Evolutionary conservation across 1,140 invertebrate species (phyloP), one percentile per base, ranked within the genome.

Genomic region (Liolophura sinensis): DNA sequence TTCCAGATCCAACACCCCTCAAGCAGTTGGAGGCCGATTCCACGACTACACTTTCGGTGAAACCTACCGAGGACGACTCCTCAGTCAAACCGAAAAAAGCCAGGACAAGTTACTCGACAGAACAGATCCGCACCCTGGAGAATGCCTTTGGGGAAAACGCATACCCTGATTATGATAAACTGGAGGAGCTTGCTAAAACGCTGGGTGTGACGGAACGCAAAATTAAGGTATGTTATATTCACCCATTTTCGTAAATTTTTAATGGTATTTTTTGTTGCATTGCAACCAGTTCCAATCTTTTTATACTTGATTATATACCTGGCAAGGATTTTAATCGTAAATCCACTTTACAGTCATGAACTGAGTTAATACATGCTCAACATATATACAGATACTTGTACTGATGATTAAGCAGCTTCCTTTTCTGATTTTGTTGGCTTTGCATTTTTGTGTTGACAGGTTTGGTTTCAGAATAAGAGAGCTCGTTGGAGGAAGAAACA

Each of bases 61-160:
- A 3, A 40, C 31, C 3, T 40, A 40, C 31, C 9, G 31, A 40
- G 3, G 31, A 40, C 31, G 3, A 9, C 31, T 40, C 31, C 31
- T 5, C 31, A 3, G 31, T 40, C 31, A 40, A 40, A 40, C 3
- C 31, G 62, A 77, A 73, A 60, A 75, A 75, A 61, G 62, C 68
- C 18, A 58, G 75, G 24, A 77, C 75, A 0, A 75, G 72, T 51
- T 77, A 77, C 64, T 68, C 73, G 40, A 69, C 73, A 4, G 63
- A 63, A 12, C 75, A 77, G 55, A 70, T 77, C 0, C 73, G 74
- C 18, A 50, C 64, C 6, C 49, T 77, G 58, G 67, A 75, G 58
- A 75, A 72, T 49, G 67, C 75, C 1, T 77, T 75, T 64, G 69
- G 71, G 31, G 75, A 77, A 59, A 75, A 73, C 31, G 73, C 75